Evolutionary conservation across 2,797 vertebrate genomes (phyloP), one percentile per base, ranked within the genome.

Genomic region (Rhinophrynus dorsalis): DNA sequence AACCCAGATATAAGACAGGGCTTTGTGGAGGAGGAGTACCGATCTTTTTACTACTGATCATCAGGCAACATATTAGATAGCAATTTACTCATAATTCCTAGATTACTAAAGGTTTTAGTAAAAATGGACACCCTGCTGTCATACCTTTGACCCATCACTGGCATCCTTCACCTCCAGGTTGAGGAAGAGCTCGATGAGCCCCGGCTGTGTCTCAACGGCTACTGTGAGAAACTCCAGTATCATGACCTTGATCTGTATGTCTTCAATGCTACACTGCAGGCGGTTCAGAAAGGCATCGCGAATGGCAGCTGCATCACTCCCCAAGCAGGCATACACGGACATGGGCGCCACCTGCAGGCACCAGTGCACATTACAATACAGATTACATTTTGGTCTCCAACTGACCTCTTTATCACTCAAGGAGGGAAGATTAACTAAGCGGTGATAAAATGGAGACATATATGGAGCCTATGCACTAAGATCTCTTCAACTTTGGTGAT

Each of bases 221-320:
- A 99, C 95, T 0, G 97, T 98, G 68, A 99, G 94, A 79, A 99
- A 99, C 71, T 99, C 97, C 7, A 99, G 86, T 57, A 98, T 98
- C 93, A 98, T 98, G 77, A 98, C 96, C 77, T 99, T 99, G 80
- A 99, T 96, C 52, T 96, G 89, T 93, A 99, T 95, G 84, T 99
- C 97, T 82, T 98, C 97, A 0, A 94, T 95, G 78, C 84, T 94
- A 87, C 95, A 97, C 84, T 96, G 93, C 70, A 99, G 88, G 1
- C 97, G 94, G 4, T 89, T 95, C 68, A 99, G 92, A 76, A 99
- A 99, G 0, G 97, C 96, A 0, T 99, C 96, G 0, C 97, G 90
- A 75, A 99, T 98, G 33, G 96, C 95, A 0, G 96, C 91, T 0
- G 97, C 97, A 0, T 99, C 96, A 0, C 79, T 95, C 20, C 97